Evolutionary conservation across 2,888 invertebrate genomes (phyloP).

Genomic region (Atethmia centrago): DNA sequence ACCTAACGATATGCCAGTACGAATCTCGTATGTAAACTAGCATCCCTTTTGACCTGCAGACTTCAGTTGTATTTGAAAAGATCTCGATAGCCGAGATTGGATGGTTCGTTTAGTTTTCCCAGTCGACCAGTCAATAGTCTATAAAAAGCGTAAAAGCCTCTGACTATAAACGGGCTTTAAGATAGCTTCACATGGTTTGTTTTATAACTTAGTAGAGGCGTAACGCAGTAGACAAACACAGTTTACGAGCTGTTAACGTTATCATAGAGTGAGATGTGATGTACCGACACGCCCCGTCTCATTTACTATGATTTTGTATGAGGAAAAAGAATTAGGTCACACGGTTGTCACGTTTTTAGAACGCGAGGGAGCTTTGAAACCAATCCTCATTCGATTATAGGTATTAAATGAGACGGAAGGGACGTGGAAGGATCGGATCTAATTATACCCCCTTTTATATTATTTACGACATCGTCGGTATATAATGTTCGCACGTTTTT

Average conservation of each 20-base stretch:
- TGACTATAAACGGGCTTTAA: conserved; percentile 68
- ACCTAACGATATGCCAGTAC: conserved; percentile 22
- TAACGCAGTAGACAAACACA: conserved; percentile 61
- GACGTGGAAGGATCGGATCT: conserved; percentile 57
- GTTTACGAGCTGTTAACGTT: conserved; percentile 70
- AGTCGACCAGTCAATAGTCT: conserved; percentile 63
- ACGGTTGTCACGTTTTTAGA: conserved; percentile 61
- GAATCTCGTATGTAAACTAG: conserved; percentile 44
- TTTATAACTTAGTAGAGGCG: conserved; percentile 65
- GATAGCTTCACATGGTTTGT: conserved; percentile 70
- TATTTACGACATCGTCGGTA: conserved; percentile 19
- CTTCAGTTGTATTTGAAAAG: conserved; percentile 56
- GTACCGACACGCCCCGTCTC: conserved; percentile 16
- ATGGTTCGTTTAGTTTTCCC: conserved; percentile 64
- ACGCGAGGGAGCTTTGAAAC: conserved; percentile 56
- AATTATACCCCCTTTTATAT: conserved; percentile 56
- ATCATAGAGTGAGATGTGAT: conserved; percentile 57
- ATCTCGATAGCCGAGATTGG: conserved; percentile 67
- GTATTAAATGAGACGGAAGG: conserved; percentile 65
- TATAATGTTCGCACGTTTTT: conserved; percentile 27
- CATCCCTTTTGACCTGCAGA: conserved; percentile 43
- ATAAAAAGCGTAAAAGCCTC: conserved; percentile 67
- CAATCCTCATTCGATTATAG: conserved; percentile 68
- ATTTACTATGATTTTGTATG: conserved; percentile 48
- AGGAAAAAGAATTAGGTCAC: conserved; percentile 66